Evolutionary conservation across 1,140 invertebrate species (phyloP).

Genomic region (Sinella curviseta): DNA sequence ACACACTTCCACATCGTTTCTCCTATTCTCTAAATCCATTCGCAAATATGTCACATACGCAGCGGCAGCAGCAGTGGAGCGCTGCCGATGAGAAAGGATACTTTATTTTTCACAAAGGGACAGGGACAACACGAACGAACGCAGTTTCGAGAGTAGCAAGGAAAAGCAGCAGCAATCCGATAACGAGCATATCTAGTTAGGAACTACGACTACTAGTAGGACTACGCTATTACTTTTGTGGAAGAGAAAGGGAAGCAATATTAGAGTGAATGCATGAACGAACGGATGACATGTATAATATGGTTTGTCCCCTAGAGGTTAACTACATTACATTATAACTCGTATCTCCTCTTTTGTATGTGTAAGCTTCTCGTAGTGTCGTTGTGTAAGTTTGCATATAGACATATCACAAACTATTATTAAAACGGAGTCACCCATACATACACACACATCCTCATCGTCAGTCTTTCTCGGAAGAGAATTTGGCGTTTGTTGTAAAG

Average conservation of each 20-base stretch:
- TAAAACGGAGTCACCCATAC: not conserved
- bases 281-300: conserved; percentile 5
- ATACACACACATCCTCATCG: not conserved
- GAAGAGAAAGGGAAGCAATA: not conserved
- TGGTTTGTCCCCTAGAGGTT: not conserved
- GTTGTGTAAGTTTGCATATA: no score
- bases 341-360: not conserved
- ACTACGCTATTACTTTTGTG: no score
- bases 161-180: not conserved
- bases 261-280: not conserved
- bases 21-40: not conserved
- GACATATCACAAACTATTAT: not conserved
- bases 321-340: conserved; percentile 10
- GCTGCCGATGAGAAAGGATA: no score
- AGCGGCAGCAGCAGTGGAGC: no score
- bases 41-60: not conserved
- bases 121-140: no score
- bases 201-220: no score
- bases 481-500: no score
- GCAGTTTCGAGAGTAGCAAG: not conserved
- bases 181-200: not conserved
- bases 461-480: no score
- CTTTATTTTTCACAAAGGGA: not conserved
- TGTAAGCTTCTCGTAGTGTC: no score
- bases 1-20: no score